Conservation (phyloP, 2,888 invertebrate species). For the Dolichopus griseipennis region DNA sequence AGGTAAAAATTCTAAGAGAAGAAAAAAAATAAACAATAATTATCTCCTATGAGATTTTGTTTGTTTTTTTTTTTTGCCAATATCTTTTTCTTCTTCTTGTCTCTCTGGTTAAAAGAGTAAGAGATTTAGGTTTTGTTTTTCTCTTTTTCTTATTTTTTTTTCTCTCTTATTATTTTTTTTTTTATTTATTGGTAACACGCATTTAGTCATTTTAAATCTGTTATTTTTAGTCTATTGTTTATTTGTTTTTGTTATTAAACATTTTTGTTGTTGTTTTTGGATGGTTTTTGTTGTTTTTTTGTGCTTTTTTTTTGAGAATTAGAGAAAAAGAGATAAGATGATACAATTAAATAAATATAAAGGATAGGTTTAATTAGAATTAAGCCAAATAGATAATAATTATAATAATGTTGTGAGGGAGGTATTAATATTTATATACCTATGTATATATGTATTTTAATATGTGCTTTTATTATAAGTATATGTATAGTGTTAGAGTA, state of each 20-base stretch:
- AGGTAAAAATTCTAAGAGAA: not conserved
- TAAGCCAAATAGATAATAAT: not conserved
- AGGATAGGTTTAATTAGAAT: conserved; percentile 1
- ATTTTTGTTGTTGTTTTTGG: not conserved
- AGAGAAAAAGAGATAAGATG: not conserved
- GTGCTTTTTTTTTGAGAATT: not conserved
- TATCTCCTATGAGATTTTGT: conserved; percentile 3
- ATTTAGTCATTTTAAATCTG: not conserved
- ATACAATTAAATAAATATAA: conserved; percentile 4
- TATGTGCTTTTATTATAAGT: not conserved
- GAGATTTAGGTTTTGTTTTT: not conserved
- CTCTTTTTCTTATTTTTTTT: not conserved
- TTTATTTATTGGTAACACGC: conserved; percentile 1
- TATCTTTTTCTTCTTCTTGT: not conserved
- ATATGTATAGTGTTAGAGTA: not conserved
- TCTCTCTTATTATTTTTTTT: not conserved
- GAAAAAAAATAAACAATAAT: not conserved
- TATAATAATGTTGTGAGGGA: conserved; percentile 1
- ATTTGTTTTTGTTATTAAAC: not conserved
- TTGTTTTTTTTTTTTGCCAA: not conserved
- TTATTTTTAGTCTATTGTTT: not conserved
- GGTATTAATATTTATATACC: not conserved
- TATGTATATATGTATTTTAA: not conserved
- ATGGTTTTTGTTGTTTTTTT: not conserved
- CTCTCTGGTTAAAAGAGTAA: not conserved